Conservation (phyloP, 2,888 invertebrate species). For the Malacosoma neustria region DNA sequence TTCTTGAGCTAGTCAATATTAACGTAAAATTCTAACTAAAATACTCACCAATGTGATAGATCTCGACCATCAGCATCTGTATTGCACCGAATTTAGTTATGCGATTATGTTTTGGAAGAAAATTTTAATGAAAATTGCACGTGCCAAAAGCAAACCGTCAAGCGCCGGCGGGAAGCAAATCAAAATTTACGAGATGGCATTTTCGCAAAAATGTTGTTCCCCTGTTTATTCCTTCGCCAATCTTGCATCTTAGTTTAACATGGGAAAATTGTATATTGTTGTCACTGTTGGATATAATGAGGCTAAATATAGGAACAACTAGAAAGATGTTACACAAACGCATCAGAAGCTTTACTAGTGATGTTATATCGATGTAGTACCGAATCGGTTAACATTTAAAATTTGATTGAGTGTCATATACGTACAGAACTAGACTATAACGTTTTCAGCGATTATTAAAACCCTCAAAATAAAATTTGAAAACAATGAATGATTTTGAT, state of each 20-base stretch:
- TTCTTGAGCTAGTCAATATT: slow-evolving; percentile 30
- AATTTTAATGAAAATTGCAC: slow-evolving; percentile 57
- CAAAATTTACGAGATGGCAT: slow-evolving; percentile 44
- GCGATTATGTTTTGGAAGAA: slow-evolving; percentile 30
- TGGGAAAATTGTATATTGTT: background rate
- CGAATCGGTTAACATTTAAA: too few species aligned
- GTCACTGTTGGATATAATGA: background rate
- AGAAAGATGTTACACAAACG: too few species aligned
- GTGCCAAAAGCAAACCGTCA: slow-evolving; percentile 71
- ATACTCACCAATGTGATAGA: slow-evolving; percentile 55
- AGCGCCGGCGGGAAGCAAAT: slow-evolving; percentile 67
- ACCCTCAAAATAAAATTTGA: too few species aligned
- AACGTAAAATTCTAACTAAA: slow-evolving; percentile 24
- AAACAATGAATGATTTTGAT: too few species aligned
- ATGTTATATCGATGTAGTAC: too few species aligned
- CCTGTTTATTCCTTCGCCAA: background rate
- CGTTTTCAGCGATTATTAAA: too few species aligned
- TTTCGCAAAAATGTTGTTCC: slow-evolving; percentile 27
- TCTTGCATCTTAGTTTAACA: background rate
- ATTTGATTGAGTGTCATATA: too few species aligned
- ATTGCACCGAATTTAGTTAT: slow-evolving; percentile 34
- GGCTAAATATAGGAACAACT: slow-evolving; percentile 10
- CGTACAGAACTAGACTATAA: too few species aligned
- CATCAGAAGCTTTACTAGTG: too few species aligned
- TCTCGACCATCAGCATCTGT: slow-evolving; percentile 63